A percentile compares a stretch with the other conserved stretches of the same genome.
Conservation (phyloP, 1,140 invertebrate genomes). For the Zaprionus ornatus region DNA sequence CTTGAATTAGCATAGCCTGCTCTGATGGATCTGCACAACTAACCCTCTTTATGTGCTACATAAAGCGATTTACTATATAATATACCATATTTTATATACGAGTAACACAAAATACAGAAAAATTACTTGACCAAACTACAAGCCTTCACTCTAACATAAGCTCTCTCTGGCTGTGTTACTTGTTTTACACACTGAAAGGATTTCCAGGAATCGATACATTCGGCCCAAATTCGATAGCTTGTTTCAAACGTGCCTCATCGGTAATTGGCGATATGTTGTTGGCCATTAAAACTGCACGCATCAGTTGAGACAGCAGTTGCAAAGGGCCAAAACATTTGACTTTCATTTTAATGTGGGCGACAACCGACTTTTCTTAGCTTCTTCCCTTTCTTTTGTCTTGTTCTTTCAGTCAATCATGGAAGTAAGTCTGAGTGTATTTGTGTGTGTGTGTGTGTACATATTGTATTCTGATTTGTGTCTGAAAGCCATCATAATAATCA, state of each 20-base stretch:
- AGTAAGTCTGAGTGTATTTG: slow-evolving; percentile 41
- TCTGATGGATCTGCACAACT: too few relatives aligned
- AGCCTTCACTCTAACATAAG: too few relatives aligned
- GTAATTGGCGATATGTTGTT: slow-evolving; percentile 59
- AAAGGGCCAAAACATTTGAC: slow-evolving; percentile 46
- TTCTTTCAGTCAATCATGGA: slow-evolving; percentile 55
- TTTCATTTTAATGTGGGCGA: slow-evolving; percentile 58
- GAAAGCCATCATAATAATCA: slow-evolving; percentile 66
- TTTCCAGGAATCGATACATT: background rate
- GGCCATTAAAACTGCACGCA: slow-evolving; percentile 74
- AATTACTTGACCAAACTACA: too few relatives aligned
- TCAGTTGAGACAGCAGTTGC: slow-evolving; percentile 51
- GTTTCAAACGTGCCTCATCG: slow-evolving; percentile 31
- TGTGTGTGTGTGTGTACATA: background rate
- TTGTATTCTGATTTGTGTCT: background rate
- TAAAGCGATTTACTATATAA: too few relatives aligned
- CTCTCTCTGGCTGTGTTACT: background rate
- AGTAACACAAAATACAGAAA: too few relatives aligned
- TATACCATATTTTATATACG: too few relatives aligned
- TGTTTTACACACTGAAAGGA: background rate
- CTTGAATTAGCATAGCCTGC: too few relatives aligned
- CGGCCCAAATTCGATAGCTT: background rate
- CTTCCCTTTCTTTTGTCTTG: slow-evolving; percentile 13
- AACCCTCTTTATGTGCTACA: too few relatives aligned
- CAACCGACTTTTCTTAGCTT: slow-evolving; percentile 11